Evolutionary conservation across 1,140 invertebrate species (phyloP).

Genomic region (Anastatus disparis): DNA sequence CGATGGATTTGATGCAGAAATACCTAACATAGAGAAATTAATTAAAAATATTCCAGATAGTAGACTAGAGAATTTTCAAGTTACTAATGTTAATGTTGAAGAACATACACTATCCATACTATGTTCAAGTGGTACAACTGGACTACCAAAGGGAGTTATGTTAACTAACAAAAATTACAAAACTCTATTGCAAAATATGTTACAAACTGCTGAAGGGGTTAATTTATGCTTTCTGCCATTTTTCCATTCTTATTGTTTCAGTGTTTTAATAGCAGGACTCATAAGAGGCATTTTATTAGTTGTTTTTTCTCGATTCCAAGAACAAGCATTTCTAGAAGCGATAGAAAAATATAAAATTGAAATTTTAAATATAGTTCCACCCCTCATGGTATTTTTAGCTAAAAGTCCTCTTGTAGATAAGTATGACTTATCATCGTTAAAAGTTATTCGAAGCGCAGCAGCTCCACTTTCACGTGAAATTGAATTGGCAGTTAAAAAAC

Average conservation of each 20-base stretch:
- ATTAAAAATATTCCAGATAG: conserved; percentile 23
- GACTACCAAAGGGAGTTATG: conserved; percentile 81
- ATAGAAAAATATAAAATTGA: conserved; percentile 70
- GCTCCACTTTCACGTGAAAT: conserved; percentile 66
- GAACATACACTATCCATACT: conserved; percentile 62
- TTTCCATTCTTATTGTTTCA: conserved; percentile 64
- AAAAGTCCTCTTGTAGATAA: conserved; percentile 65
- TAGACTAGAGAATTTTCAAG: conserved; percentile 37
- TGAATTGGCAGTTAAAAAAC: conserved; percentile 60
- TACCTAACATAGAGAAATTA: conserved; percentile 38
- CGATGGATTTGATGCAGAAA: conserved; percentile 8
- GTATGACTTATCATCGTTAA: conserved; percentile 65
- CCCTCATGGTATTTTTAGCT: conserved; percentile 69
- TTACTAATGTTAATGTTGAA: conserved; percentile 48
- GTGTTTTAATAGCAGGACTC: conserved; percentile 48
- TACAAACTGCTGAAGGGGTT: conserved; percentile 37
- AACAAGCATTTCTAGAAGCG: conserved; percentile 69
- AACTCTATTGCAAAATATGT: conserved; percentile 39
- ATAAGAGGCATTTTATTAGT: conserved; percentile 57
- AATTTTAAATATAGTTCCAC: conserved; percentile 67
- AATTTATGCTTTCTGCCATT: conserved; percentile 60
- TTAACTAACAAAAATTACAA: conserved; percentile 75
- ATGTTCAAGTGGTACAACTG: conserved; percentile 79
- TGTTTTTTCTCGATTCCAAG: conserved; percentile 71
- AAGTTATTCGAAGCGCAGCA: conserved; percentile 58